phyloP scores from a whole-genome alignment of 2,113 vertebrate species.

The Rhinoderma darwinii region DNA sequence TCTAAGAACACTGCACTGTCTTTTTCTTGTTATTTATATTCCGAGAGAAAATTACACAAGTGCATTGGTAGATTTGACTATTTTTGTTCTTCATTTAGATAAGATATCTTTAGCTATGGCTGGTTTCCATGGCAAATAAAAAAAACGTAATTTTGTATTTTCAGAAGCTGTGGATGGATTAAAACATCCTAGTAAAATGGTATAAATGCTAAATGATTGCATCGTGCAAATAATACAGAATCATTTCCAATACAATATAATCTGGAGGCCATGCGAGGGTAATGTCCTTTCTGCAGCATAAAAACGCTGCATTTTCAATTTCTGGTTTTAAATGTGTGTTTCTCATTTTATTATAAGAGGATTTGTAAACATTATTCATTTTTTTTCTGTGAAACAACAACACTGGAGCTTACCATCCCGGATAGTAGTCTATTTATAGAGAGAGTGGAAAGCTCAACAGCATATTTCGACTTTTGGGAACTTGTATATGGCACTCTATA shows the following conservation, averaged over 20 bases:
- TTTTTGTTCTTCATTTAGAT: slow-evolving; percentile 5
- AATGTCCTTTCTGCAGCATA: slow-evolving; percentile 8
- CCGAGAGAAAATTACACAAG: neutral
- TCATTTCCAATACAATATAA: neutral
- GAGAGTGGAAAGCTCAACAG: neutral
- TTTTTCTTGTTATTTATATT: neutral
- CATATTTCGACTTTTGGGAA: neutral
- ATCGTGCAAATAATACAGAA: slow-evolving; percentile 11
- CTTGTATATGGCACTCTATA: too few relatives aligned
- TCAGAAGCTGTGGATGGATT: neutral
- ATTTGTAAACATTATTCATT: slow-evolving; percentile 8
- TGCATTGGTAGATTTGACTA: neutral
- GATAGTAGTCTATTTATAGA: neutral
- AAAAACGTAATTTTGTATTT: neutral
- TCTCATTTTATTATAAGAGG: slow-evolving; percentile 8
- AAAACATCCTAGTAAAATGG: slow-evolving; percentile 15
- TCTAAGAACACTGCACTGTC: neutral
- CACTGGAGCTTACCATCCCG: neutral
- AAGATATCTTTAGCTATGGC: slow-evolving; percentile 14
- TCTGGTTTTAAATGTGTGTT: neutral
- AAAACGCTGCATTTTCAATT: slow-evolving; percentile 16
- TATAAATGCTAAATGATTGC: slow-evolving; percentile 18
- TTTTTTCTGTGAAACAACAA: neutral
- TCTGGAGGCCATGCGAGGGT: slow-evolving; percentile 1
- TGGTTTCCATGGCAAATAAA: slow-evolving; percentile 25